phyloP scores from a whole-genome alignment of 2,113 vertebrate species.

The human (Homo sapiens) region DNA sequence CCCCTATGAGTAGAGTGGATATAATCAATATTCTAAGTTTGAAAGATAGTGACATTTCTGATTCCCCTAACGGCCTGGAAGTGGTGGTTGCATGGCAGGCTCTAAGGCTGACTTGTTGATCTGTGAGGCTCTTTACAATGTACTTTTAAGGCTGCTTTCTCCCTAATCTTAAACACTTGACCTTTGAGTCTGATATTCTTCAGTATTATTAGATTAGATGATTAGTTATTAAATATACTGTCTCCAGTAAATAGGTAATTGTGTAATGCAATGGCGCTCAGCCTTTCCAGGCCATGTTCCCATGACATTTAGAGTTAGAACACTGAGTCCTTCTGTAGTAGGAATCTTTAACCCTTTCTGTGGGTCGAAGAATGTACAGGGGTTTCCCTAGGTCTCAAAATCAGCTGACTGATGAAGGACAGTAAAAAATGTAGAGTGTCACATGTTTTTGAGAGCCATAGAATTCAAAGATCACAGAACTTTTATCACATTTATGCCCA shows the following conservation, averaged over 20 bases:
- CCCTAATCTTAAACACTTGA: conserved; percentile 83
- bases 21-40: conserved; percentile 67
- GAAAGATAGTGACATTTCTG: conserved; percentile 77
- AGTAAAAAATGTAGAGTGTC: neutral
- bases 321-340: conserved; percentile 19
- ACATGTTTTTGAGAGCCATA: neutral
- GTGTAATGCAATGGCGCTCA: conserved; percentile 73
- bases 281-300: conserved; percentile 77
- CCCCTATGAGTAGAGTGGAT: neutral
- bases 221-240: conserved; percentile 85
- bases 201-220: conserved; percentile 81
- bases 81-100: neutral
- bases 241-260: conserved; percentile 84
- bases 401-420: neutral
- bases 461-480: neutral
- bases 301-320: conserved; percentile 76
- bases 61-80: conserved; percentile 52
- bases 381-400: neutral
- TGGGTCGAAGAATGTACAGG: conserved; percentile 12
- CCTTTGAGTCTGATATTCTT: conserved; percentile 85
- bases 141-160: conserved; percentile 79
- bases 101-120: conserved; percentile 77
- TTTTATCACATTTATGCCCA: neutral
- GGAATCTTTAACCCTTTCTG: conserved; percentile 66
- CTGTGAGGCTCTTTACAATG: conserved; percentile 71